Conservation (phyloP, 2,113 vertebrate species). For the Natator depressus region DNA sequence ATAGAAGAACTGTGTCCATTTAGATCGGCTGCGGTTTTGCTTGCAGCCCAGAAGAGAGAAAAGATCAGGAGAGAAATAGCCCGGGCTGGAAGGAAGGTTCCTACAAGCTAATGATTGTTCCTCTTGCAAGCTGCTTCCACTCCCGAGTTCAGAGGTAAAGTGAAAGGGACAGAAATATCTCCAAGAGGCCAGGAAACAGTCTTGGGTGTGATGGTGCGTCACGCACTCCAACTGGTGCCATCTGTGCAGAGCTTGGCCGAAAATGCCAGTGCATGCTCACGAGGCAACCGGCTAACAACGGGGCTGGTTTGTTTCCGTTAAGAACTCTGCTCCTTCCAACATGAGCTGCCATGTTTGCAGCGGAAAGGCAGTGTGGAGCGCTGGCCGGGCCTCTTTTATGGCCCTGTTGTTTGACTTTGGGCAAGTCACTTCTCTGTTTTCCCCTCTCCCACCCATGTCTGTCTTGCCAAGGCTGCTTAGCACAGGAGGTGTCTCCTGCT, state of each 20-base stretch:
- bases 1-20: neutral
- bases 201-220: neutral
- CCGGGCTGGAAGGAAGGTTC: neutral
- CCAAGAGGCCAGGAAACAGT: neutral
- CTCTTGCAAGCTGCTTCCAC: neutral
- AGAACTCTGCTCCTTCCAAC: neutral
- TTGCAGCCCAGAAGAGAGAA: neutral
- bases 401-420: neutral
- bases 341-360: neutral
- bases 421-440: neutral
- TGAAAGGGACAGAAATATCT: neutral
- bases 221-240: too few relatives aligned
- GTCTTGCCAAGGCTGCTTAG: neutral
- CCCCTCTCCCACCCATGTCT: neutral
- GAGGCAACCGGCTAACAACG: neutral
- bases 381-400: too few relatives aligned
- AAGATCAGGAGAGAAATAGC: neutral
- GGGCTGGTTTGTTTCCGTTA: neutral
- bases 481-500: neutral
- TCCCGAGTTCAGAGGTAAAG: too few relatives aligned
- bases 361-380: too few relatives aligned
- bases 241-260: neutral
- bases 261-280: too few relatives aligned
- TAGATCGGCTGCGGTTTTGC: neutral
- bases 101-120: neutral